Conservation (phyloP, 2,113 vertebrate species). For the Lates calcarifer region DNA sequence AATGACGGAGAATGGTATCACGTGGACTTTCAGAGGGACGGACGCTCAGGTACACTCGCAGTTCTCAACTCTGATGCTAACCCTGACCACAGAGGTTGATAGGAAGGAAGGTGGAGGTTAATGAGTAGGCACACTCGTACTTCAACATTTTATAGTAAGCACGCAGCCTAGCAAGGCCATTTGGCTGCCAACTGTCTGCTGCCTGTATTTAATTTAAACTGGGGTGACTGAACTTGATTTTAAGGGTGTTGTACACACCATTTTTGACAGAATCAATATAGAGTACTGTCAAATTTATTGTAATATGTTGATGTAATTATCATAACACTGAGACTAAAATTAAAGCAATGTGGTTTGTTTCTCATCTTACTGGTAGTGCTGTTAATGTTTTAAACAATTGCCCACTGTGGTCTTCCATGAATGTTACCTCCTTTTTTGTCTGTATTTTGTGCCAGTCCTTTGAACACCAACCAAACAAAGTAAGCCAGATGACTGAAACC, state of each 20-base stretch:
- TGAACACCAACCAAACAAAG: neutral
- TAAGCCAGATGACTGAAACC: neutral
- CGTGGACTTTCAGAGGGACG: conserved; percentile 97
- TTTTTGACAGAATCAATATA: conserved; percentile 33
- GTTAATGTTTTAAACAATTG: conserved; percentile 8
- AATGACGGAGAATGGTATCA: conserved; percentile 99
- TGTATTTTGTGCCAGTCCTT: neutral
- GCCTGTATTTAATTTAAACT: conserved; percentile 40
- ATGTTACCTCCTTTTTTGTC: neutral
- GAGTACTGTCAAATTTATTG: conserved; percentile 18
- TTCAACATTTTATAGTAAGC: conserved; percentile 33
- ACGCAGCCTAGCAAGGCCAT: conserved; percentile 2
- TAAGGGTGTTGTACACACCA: neutral
- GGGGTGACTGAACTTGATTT: conserved; percentile 29
- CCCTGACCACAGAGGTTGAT: conserved; percentile 11
- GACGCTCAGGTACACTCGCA: conserved; percentile 90
- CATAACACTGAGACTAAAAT: conserved; percentile 15
- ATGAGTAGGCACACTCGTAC: conserved; percentile 1
- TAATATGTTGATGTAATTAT: conserved; percentile 41
- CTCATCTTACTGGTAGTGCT: neutral
- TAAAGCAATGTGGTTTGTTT: conserved; percentile 28
- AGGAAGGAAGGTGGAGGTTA: conserved; percentile 21
- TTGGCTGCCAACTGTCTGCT: conserved; percentile 24
- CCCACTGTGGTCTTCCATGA: neutral
- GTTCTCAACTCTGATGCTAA: conserved; percentile 5